Evolutionary conservation across 1,140 invertebrate species (phyloP), one percentile per base, ranked within the genome.

Genomic region (Helicoverpa armigera): DNA sequence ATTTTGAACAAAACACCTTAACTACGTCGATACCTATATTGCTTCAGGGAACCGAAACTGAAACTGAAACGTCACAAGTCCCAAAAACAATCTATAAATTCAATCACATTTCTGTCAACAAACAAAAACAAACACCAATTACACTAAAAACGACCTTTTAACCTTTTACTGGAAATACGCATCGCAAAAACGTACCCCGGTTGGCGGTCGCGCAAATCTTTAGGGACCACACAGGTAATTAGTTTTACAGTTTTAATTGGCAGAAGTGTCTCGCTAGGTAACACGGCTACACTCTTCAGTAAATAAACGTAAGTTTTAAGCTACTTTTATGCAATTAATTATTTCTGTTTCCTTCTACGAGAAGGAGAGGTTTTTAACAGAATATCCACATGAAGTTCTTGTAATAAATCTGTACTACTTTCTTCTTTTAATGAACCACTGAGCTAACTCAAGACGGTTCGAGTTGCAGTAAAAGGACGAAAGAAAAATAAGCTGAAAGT

Each of bases 201-300:
- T 70, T 70, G 12, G 10, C 50, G 14, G 18, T 53, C 4, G 13
- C 29, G 31, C 51, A 56, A 73, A 73, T 73, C 70, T 53, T 29
- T 14, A 14, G 70, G 12, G 70, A 73, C 35, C 70, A 14, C 53
- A 58, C 51, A 12, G 23, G 29, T 73, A 73, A 73, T 73, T 73
- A 73, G 70, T 73, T 73, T 73, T 58, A 23, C 4, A 29, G 16
- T 73, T 70, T 35, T 73, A 73, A 73, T 73, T 73, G 53, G 48
- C 70, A 56, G 13, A 58, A 43, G 53, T 73, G 53, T 58, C 70
- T 73, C 11, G 53, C 53, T 35, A 12, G 29, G 48, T 53, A 31
- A 53, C 23, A 29, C 12, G 29, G 69, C n/a, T 63, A 4, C 0
- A 31, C 31, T 63, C 61, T 63, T 63, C n/a, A n/a, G n/a, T n/a